Base-by-base conservation (phyloP, 1,140 invertebrate genomes). In the Temnothorax curvispinosus region DNA sequence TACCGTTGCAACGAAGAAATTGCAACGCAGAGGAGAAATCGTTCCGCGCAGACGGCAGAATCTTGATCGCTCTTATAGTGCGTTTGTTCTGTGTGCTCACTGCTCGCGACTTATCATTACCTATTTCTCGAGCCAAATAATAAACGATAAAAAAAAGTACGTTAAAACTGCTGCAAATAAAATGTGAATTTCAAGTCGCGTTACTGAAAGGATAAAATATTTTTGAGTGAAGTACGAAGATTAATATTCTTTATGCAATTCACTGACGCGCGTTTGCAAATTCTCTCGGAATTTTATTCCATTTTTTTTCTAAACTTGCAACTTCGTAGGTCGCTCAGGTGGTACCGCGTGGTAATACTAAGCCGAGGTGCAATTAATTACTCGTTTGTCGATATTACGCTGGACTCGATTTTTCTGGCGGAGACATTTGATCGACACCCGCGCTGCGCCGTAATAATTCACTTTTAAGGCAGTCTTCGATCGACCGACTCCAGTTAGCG, bases 311-410 rank as follows among this genome's bases (percentile, higher is more conserved):
- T 6, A 7, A 47, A 62, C 18, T 52, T 52, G 9, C 35, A 69
- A 8, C 11, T 58, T 56, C 35, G 9, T 15, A 11, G 18, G 8
- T 52, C 38, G 7, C 21, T 60, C 21, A 21, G 44, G 21, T 64
- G 38, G 38, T 6, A 41, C 38, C 56, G 74, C 38, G 58, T 32
- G 35, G 27, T 35, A 74, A 32, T n/a, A 38, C 7, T 6, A 27
- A 35, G 15, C 32, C 58, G 32, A 50, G n/a, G 35, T 62, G 44
- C 13, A 84, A 84, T 84, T 75, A 84, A 75, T 84, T 74, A 75
- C 71, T 75, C 27, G 41, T 84, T 84, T 75, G 69, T 62, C 80
- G 52, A 84, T 84, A 62, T 84, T 75, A 81, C 21, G 60, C 32
- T 52, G 47, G 35, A 54, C 62, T 38, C 41, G 38, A 84, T 74